Conservation (phyloP, 1,140 invertebrate species). For the Pseudachorutes palmiensis region DNA sequence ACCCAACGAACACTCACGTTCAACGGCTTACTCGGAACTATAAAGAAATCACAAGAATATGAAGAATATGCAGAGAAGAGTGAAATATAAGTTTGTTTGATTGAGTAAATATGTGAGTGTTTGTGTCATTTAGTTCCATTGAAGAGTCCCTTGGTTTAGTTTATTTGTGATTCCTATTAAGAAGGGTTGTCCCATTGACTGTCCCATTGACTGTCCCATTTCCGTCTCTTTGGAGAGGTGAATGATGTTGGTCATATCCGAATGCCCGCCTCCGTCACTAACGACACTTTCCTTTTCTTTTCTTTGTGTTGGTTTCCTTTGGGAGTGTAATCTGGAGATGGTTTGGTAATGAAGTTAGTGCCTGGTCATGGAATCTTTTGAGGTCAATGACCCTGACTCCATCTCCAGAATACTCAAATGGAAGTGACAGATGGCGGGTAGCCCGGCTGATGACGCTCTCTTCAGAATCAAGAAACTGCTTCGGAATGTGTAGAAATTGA, state of each 20-base stretch:
- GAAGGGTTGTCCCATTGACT: no score
- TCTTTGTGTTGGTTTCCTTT: no score
- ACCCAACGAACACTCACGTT: conserved; percentile 68
- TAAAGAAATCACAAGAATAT: conserved; percentile 40
- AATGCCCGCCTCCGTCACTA: background rate
- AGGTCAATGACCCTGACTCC: background rate
- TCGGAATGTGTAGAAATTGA: no score
- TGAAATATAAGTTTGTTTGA: background rate
- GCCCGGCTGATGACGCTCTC: no score
- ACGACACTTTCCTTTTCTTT: background rate
- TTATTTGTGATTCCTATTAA: no score
- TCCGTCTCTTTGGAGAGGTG: background rate
- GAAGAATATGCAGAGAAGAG: no score
- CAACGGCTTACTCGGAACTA: conserved; percentile 70
- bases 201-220: conserved; percentile 11
- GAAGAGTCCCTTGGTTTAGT: no score
- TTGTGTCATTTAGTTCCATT: no score
- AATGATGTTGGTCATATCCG: conserved; percentile 9
- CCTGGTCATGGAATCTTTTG: background rate
- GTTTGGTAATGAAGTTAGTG: conserved; percentile 5
- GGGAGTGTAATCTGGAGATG: no score
- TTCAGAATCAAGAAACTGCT: no score
- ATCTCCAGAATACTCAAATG: background rate
- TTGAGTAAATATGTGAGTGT: no score
- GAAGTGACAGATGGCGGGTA: background rate